Conservation (phyloP, 2,113 vertebrate species). For the Xenopus borealis region DNA sequence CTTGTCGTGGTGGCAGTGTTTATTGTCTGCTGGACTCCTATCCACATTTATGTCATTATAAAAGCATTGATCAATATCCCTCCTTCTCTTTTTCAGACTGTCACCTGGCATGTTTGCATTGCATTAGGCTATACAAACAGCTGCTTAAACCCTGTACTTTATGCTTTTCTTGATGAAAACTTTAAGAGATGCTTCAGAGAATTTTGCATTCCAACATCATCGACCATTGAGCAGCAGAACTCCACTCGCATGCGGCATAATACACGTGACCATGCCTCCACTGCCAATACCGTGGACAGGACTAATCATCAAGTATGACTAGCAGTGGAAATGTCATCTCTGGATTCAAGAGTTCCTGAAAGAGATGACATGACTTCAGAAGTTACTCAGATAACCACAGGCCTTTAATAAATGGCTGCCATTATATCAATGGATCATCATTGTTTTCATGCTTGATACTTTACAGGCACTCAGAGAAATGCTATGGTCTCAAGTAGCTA, state of each 20-base stretch:
- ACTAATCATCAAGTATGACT: constrained; percentile 96
- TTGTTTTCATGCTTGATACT: background rate
- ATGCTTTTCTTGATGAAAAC: constrained; percentile 97
- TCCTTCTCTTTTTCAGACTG: constrained; percentile 86
- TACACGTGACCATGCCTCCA: constrained; percentile 81
- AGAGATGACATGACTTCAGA: constrained; percentile 78
- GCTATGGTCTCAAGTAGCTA: no score
- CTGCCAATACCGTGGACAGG: constrained; percentile 83
- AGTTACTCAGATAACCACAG: constrained; percentile 71
- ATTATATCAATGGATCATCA: background rate
- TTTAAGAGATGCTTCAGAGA: constrained; percentile 98
- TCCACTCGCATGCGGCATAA: constrained; percentile 81
- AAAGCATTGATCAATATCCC: constrained; percentile 90
- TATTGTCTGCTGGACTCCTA: constrained; percentile 97
- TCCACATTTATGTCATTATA: constrained; percentile 96
- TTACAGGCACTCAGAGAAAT: constrained; percentile 6
- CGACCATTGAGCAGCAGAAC: constrained; percentile 84
- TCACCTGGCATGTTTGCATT: constrained; percentile 98
- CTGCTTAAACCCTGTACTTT: constrained; percentile 97
- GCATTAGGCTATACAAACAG: constrained; percentile 97
- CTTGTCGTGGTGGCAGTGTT: constrained; percentile 96
- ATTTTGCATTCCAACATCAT: constrained; percentile 90
- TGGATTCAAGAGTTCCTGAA: constrained; percentile 64
- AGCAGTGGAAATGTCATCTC: constrained; percentile 84
- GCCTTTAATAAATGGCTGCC: constrained; percentile 57